These are phyloP conservation scores for Bombylius major DNA, from an alignment of 2,888 invertebrate genomes.

Conservation along the genomic window DNA sequence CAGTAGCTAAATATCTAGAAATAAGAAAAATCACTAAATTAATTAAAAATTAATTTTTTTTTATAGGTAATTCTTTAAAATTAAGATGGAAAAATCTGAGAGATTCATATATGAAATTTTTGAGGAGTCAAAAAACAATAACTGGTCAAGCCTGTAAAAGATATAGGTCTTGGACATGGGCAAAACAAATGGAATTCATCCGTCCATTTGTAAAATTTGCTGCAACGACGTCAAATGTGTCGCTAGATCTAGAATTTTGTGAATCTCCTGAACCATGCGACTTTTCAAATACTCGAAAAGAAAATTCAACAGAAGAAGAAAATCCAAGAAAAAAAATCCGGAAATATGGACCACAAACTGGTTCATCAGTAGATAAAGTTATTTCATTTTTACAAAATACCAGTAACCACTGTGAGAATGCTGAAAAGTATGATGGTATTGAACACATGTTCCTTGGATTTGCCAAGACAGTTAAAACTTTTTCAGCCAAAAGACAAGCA, in stretches of 20 bases:
- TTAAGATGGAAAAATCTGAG: constrained; percentile 8
- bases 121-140: too few species aligned
- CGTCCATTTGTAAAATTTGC: constrained; percentile 6
- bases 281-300: neutral
- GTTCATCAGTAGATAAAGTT: neutral
- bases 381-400: neutral
- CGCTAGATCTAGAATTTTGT: too few species aligned
- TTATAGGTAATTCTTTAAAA: constrained; percentile 7
- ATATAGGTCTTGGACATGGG: constrained; percentile 8
- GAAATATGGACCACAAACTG: neutral
- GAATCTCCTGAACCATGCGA: neutral
- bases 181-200: constrained; percentile 6
- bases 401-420: too few species aligned
- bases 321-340: neutral
- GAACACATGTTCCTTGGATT: constrained; percentile 1
- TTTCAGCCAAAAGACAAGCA: constrained; percentile 3
- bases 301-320: neutral
- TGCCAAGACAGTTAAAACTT: neutral
- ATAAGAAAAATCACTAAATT: too few species aligned
- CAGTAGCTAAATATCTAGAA: too few species aligned
- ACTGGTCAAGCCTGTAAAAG: neutral
- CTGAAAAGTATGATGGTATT: neutral
- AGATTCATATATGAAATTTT: too few species aligned
- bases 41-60: neutral
- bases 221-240: neutral